These are phyloP conservation scores for Myotis planiceps DNA, from an alignment of 2,797 vertebrate genomes.

Conservation along the genomic window DNA sequence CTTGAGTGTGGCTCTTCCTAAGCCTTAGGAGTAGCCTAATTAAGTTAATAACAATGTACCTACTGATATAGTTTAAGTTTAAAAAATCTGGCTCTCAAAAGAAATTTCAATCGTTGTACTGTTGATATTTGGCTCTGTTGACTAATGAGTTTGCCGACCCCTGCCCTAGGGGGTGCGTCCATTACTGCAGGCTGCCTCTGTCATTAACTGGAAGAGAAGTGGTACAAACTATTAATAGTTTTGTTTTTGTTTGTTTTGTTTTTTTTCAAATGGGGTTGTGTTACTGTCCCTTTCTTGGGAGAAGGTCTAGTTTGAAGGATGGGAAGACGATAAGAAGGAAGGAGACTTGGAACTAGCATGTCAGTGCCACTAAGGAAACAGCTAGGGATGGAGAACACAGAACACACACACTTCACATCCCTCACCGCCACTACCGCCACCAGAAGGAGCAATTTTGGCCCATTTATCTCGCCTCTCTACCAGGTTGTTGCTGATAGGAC, in stretches of 20 bases:
- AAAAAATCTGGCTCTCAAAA: too few species aligned
- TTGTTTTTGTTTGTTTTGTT: too few species aligned
- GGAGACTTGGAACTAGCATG: neutral
- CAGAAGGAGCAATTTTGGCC: accelerated
- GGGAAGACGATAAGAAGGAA: neutral
- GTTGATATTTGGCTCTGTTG: too few species aligned
- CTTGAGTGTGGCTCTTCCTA: too few species aligned
- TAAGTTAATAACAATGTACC: too few species aligned
- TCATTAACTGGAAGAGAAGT: neutral
- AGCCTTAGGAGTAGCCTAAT: too few species aligned
- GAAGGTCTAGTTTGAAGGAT: neutral
- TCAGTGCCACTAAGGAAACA: neutral
- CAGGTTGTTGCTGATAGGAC: neutral
- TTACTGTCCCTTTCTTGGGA: neutral
- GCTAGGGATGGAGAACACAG: neutral
- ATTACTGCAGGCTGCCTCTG: accelerated
- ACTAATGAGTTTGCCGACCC: too few species aligned
- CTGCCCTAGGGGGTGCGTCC: neutral
- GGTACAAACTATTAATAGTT: neutral
- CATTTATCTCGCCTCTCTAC: neutral
- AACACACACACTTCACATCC: accelerated
- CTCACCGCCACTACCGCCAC: accelerated
- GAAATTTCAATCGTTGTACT: too few species aligned
- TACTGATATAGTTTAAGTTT: too few species aligned
- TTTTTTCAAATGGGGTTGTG: neutral